Base-by-base conservation (phyloP, 2,113 vertebrate genomes). In the Corvus hawaiiensis region DNA sequence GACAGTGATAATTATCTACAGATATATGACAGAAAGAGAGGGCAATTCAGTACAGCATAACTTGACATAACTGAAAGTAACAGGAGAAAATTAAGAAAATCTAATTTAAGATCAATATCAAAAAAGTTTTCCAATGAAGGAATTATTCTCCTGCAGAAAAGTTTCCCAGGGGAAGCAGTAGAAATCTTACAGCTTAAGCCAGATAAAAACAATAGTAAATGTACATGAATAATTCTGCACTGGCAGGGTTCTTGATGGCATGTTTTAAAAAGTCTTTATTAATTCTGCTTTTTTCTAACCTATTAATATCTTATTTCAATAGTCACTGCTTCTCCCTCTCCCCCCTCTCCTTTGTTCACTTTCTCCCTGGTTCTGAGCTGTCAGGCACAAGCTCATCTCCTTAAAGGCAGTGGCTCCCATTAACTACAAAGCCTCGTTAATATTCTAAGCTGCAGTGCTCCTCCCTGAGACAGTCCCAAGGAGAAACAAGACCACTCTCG, bases 241-340 rank as follows among this genome's bases (percentile, higher is more conserved):
- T 96, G 91, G 74, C 88, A 94, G 30, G 52, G 80, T 10, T 90
- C 94, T 93, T 95, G 92, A 96, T 81, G 56, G 83, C 83, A 74
- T 88, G 79, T 94, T 95, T 90, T 78, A 86, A 68, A 74, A 87
- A 93, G 91, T 93, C 94, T 84, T 95, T 83, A 93, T 94, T 90
- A 93, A 94, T 95, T 92, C 93, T 95, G 49, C 54, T 88, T 92
- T 78, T 90, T 90, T 72, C 85, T 82, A 90, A 46, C 87, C 96
- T 97, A 96, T 96, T 93, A 96, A 96, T 97, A 96, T 80, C 94
- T 75, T 95, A 84, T 71, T 96, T 96, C 88, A 95, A 90, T 58
- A 92, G 80, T 92, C 5, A 0, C 73, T 96, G 83, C 90, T 84
- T 96, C 83, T 93, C n/a, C 62, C 52, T 94, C 88, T 96, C 80